Conservation (phyloP, 2,888 invertebrate genomes). For the Malachius bipustulatus region DNA sequence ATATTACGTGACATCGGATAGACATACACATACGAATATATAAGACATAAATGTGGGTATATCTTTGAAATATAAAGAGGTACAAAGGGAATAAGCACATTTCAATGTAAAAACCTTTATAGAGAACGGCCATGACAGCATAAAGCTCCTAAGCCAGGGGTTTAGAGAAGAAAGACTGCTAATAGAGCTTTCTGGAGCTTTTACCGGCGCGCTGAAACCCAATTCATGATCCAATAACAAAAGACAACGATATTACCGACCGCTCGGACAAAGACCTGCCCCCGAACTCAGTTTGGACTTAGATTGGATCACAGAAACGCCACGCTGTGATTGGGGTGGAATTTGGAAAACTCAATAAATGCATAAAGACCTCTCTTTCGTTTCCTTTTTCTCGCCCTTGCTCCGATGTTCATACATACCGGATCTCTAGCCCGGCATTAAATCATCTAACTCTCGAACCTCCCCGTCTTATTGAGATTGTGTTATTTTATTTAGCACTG, state of each 20-base stretch:
- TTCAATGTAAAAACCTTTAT: slow-evolving; percentile 38
- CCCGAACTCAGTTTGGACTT: slow-evolving; percentile 21
- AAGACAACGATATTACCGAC: slow-evolving; percentile 41
- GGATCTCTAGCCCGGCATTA: too few relatives aligned
- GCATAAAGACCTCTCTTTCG: too few relatives aligned
- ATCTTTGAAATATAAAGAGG: too few relatives aligned
- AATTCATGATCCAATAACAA: slow-evolving; percentile 42
- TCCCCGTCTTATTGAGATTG: too few relatives aligned
- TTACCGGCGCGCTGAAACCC: slow-evolving; percentile 39
- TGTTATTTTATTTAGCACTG: too few relatives aligned
- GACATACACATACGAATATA: too few relatives aligned
- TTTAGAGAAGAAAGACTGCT: slow-evolving; percentile 40
- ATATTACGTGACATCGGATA: too few relatives aligned
- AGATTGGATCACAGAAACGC: slow-evolving; percentile 27
- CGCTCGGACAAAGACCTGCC: slow-evolving; percentile 37
- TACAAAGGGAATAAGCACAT: slow-evolving; percentile 38
- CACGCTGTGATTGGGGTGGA: too few relatives aligned
- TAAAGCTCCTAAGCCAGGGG: slow-evolving; percentile 37
- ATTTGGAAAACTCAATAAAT: too few relatives aligned
- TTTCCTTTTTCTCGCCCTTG: neutral
- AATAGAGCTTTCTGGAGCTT: slow-evolving; percentile 40
- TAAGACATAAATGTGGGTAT: too few relatives aligned
- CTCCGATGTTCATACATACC: too few relatives aligned
- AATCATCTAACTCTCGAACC: too few relatives aligned
- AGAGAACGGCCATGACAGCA: slow-evolving; percentile 35